Base-by-base conservation (phyloP, 1,140 invertebrate genomes). In the Pinna nobilis region DNA sequence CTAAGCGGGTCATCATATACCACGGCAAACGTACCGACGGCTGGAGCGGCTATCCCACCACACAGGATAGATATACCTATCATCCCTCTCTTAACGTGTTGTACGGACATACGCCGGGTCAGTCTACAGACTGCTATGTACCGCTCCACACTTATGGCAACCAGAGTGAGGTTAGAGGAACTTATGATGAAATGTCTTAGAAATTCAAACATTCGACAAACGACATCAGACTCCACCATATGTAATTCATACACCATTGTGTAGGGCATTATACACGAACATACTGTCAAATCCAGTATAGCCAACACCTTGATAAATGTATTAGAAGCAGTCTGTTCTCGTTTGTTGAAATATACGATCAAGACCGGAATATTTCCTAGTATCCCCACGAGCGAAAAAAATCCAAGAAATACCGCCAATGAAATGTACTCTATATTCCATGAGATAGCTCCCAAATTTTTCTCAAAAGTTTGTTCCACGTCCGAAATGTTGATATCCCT, bases 111-210 rank as follows among this genome's bases (percentile, higher is more conserved):
- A 23, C 67, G 51, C 30, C 68, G 49, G 0, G 72, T 61, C 4
- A 81, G 55, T 37, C 61, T 60, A 41, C 81, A 81, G 0, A 84
- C 81, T 6, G 81, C 81, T 35, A 80, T 70, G 37, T 81, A 83
- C 7, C 84, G 59, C 64, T 85, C 84, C 0, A 72, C 66, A 15
- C 82, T 80, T 13, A 85, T 81, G n/a, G 84, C 84, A 7, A 82
- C 81, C 5, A 85, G 60, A 0, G 82, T 82, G 13, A 79, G 47
- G 55, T 81, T 82, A 1, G 80, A 82, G n/a, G 81, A 59, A 6
- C 55, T 44, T 18, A 85, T 72, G 18, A 71, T 41, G 51, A 82
- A 72, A 69, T 85, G 84, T 6, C 80, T 72, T 11, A 82, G 18
- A 59, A 81, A 75, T 66, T 85, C 84, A 53, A 83, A 80, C 0